Conservation (phyloP, 2,888 invertebrate genomes). For the Eremobia ochroleuca region DNA sequence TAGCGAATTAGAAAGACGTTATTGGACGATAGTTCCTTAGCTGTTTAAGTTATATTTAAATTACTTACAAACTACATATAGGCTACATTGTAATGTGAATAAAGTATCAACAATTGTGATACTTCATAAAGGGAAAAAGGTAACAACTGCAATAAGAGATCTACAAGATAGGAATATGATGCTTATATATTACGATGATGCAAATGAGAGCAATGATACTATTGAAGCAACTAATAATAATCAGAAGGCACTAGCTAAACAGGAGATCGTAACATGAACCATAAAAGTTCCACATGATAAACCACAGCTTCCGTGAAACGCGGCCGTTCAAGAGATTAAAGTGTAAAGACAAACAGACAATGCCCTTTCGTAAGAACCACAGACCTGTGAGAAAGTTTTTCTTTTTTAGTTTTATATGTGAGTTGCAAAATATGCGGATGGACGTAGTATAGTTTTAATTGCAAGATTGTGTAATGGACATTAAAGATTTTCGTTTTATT, state of each 20-base stretch:
- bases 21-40: too few relatives aligned
- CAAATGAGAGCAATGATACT: conserved; percentile 11
- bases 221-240: conserved; percentile 4
- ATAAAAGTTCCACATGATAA: conserved; percentile 58
- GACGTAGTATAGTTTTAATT: conserved; percentile 18
- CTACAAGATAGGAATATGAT: background rate
- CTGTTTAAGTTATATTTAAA: too few relatives aligned
- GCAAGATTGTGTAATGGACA: conserved; percentile 9
- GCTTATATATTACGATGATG: background rate
- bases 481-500: background rate
- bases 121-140: too few relatives aligned
- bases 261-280: conserved; percentile 45
- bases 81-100: too few relatives aligned
- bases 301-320: conserved; percentile 66
- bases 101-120: too few relatives aligned
- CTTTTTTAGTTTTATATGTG: conserved; percentile 42
- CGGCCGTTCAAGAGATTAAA: conserved; percentile 64
- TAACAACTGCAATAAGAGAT: background rate
- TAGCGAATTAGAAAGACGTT: too few relatives aligned
- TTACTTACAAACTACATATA: too few relatives aligned
- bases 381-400: conserved; percentile 55
- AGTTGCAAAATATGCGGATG: conserved; percentile 39
- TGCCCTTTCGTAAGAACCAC: conserved; percentile 59
- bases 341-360: conserved; percentile 65
- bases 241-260: conserved; percentile 5